Percentiles rank a stretch among this genome's conserved stretches.
Evolutionary conservation across 1,140 invertebrate species (phyloP).

Genomic region (Pseudomyrmex concolor): DNA sequence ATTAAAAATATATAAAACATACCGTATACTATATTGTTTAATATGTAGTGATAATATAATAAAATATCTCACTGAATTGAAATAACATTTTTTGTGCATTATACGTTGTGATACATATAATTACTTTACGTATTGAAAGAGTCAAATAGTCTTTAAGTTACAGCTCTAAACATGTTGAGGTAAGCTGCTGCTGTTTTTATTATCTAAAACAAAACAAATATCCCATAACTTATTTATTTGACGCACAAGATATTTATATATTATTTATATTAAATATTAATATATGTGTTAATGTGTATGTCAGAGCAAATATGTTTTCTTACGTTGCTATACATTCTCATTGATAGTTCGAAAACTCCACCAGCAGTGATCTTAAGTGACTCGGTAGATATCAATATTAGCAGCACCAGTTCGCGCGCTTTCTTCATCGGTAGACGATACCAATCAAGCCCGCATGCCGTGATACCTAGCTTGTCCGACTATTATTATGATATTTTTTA

Average conservation of each 20-base stretch:
- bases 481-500: constrained; percentile 29
- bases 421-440: constrained; percentile 65
- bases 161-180: constrained; percentile 63
- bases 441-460: constrained; percentile 67
- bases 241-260: too few species aligned
- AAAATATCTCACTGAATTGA: too few species aligned
- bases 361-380: constrained; percentile 65
- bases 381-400: constrained; percentile 68
- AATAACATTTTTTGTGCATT: too few species aligned
- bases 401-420: constrained; percentile 60
- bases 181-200: constrained; percentile 72
- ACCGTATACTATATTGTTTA: too few species aligned
- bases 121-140: too few species aligned
- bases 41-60: too few species aligned
- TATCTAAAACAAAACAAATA: constrained; percentile 58
- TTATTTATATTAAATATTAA: too few species aligned
- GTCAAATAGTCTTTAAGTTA: constrained; percentile 21
- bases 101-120: too few species aligned
- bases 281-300: too few species aligned
- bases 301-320: constrained; percentile 14
- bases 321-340: constrained; percentile 70
- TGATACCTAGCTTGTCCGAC: constrained; percentile 65
- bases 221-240: neutral
- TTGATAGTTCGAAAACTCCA: constrained; percentile 62
- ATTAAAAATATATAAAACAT: too few species aligned